Evolutionary conservation across 1,140 invertebrate species (phyloP).

Genomic region (Drosophila pseudoobscura): DNA sequence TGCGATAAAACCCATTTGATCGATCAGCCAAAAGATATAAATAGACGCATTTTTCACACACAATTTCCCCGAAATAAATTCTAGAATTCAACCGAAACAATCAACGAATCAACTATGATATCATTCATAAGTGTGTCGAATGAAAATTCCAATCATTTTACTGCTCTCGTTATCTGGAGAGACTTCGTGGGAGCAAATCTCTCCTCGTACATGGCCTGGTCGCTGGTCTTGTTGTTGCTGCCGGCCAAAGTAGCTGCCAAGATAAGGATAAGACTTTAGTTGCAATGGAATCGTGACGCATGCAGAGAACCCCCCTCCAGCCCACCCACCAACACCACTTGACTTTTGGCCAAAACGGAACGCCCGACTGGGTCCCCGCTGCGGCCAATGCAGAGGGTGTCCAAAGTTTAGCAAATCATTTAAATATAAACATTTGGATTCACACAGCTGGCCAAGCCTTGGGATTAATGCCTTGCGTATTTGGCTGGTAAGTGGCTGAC

Average conservation of each 20-base stretch:
- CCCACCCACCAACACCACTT: constrained; percentile 26
- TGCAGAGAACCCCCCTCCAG: not conserved
- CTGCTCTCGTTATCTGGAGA: too few species aligned
- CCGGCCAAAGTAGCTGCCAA: constrained; percentile 13
- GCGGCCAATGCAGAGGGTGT: constrained; percentile 16
- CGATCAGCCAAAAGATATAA: constrained; percentile 49
- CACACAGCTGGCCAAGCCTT: constrained; percentile 23
- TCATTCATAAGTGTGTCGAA: not conserved
- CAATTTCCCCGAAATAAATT: constrained; percentile 37
- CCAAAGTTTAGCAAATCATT: constrained; percentile 37
- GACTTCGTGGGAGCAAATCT: constrained; percentile 1
- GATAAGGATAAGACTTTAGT: constrained; percentile 47
- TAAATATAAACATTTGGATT: constrained; percentile 42
- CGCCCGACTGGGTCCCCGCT: constrained; percentile 9
- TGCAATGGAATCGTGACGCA: constrained; percentile 53
- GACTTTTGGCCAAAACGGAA: constrained; percentile 55
- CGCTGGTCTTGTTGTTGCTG: not conserved
- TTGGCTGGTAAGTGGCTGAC: too few species aligned
- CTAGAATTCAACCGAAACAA: too few species aligned
- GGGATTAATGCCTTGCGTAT: constrained; percentile 13
- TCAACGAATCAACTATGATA: not conserved
- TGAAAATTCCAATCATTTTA: constrained; percentile 2
- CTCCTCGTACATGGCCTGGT: constrained; percentile 2
- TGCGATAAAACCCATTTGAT: constrained; percentile 47
- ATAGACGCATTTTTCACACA: constrained; percentile 57